phyloP scores from a whole-genome alignment of 2,113 vertebrate genomes.

The Xyliphius kryptos region DNA sequence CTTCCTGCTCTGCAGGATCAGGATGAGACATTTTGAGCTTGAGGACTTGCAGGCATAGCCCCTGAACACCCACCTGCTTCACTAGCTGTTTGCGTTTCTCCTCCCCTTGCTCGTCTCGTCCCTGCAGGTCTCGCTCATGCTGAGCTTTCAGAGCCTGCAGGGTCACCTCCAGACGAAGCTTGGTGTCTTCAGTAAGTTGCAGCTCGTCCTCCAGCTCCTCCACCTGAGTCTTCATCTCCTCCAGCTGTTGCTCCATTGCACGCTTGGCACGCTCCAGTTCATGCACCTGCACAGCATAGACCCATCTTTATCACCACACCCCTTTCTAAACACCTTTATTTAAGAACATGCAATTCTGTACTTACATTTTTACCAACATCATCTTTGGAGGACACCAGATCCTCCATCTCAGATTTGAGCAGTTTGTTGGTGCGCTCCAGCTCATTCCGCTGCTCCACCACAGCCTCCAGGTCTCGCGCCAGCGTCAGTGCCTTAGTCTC shows the following conservation, averaged over 20 bases:
- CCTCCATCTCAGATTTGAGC: constrained; percentile 88
- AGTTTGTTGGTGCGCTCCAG: constrained; percentile 84
- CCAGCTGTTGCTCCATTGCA: constrained; percentile 89
- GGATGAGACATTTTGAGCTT: too few relatives aligned
- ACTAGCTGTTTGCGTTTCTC: constrained; percentile 90
- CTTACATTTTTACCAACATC: constrained; percentile 95
- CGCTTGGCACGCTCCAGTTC: constrained; percentile 94
- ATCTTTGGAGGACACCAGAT: constrained; percentile 91
- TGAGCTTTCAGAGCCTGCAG: constrained; percentile 96
- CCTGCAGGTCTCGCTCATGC: constrained; percentile 88
- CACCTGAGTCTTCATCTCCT: constrained; percentile 90
- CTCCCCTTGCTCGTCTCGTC: constrained; percentile 88
- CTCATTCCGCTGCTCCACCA: constrained; percentile 76
- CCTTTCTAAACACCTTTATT: not conserved
- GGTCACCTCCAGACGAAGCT: constrained; percentile 94
- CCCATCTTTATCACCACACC: too few relatives aligned
- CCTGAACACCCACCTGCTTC: constrained; percentile 70
- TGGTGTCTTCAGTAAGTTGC: constrained; percentile 94
- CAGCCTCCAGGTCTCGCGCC: constrained; percentile 78
- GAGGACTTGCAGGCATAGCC: too few relatives aligned
- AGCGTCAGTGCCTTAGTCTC: constrained; percentile 73
- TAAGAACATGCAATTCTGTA: not conserved
- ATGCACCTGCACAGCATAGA: constrained; percentile 71
- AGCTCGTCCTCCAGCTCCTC: constrained; percentile 97
- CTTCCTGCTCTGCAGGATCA: too few relatives aligned